phyloP scores from a whole-genome alignment of 92 coral and sea anemone genomes.

The Parazoanthus atlanticus region DNA sequence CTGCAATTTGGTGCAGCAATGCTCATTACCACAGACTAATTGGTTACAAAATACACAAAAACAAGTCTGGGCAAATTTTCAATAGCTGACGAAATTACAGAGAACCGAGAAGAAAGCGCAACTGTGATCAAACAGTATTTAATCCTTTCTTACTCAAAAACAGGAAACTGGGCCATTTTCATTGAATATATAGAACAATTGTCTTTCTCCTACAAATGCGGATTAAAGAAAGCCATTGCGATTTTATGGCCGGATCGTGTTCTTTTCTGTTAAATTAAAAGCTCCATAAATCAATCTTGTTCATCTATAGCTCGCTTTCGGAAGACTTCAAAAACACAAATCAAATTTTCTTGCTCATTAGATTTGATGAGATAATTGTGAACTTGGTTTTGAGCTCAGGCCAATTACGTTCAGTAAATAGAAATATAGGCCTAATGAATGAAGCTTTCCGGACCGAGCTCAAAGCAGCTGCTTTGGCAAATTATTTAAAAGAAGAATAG shows the following conservation, averaged over 20 bases:
- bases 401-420: constrained; percentile 73
- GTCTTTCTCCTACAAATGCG: background rate
- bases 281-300: constrained; percentile 15
- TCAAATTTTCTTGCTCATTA: constrained; percentile 68
- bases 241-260: background rate
- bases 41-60: constrained; percentile 72
- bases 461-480: constrained; percentile 26
- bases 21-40: constrained; percentile 77
- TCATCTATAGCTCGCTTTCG: constrained; percentile 5
- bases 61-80: constrained; percentile 44
- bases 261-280: constrained; percentile 5
- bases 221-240: constrained; percentile 1
- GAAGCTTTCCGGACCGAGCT: constrained; percentile 58
- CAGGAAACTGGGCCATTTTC: constrained; percentile 10
- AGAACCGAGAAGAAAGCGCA: background rate
- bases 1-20: constrained; percentile 70
- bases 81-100: background rate
- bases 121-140: background rate
- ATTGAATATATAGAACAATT: background rate
- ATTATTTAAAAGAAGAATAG: constrained; percentile 44
- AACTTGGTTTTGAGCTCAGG: constrained; percentile 59
- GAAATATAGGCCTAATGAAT: constrained; percentile 65
- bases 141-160: background rate
- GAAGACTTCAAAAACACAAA: constrained; percentile 57
- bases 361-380: constrained; percentile 70